phyloP scores from a whole-genome alignment of 2,888 invertebrate species.

The Rhodophaea formosa region DNA sequence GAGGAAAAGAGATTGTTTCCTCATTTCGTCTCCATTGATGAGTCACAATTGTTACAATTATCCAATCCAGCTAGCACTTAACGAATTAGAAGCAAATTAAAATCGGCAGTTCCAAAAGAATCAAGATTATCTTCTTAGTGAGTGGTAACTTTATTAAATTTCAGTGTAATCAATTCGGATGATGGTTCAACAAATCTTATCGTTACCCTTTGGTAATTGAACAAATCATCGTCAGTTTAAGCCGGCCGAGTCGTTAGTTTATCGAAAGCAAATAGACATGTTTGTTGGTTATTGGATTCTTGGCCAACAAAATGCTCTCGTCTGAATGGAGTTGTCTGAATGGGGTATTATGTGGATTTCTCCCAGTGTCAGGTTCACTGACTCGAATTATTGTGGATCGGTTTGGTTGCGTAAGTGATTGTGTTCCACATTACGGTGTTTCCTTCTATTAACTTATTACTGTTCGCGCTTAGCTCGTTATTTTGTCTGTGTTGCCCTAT shows the following conservation, averaged over 20 bases:
- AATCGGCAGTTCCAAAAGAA: constrained; percentile 11
- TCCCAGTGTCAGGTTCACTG: constrained; percentile 44
- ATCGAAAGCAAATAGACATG: constrained; percentile 16
- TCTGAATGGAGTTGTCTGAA: constrained; percentile 31
- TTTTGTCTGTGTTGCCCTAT: not conserved
- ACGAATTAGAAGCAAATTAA: constrained; percentile 7
- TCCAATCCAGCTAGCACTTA: not conserved
- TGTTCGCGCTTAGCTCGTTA: constrained; percentile 14
- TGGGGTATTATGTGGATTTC: constrained; percentile 32
- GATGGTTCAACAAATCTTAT: constrained; percentile 49
- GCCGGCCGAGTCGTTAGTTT: constrained; percentile 32
- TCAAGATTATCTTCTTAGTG: constrained; percentile 12
- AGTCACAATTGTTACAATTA: constrained; percentile 10
- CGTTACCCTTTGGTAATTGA: constrained; percentile 64
- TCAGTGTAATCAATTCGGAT: constrained; percentile 35
- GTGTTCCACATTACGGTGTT: constrained; percentile 36
- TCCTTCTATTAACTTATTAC: constrained; percentile 29
- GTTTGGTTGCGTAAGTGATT: constrained; percentile 40
- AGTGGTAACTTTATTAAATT: constrained; percentile 14
- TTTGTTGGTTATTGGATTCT: constrained; percentile 16
- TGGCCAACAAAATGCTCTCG: constrained; percentile 15
- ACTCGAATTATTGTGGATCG: constrained; percentile 43
- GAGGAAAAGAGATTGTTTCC: constrained; percentile 4
- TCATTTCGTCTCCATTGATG: not conserved
- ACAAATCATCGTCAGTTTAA: constrained; percentile 70